Conservation (phyloP, 1,140 invertebrate genomes). For the Harlomillsia oculata region DNA sequence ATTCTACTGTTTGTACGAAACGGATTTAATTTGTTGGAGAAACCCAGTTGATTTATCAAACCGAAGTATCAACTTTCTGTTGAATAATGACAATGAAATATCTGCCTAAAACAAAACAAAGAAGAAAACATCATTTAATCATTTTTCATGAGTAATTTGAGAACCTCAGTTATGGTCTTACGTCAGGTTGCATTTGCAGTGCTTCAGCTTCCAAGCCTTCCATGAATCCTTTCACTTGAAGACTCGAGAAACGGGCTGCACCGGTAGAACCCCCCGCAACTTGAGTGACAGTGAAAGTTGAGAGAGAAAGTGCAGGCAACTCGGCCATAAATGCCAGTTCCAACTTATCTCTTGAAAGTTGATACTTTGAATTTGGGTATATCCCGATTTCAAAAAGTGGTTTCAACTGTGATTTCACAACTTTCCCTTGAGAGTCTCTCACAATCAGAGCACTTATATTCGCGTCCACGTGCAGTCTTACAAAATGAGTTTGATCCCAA, state of each 20-base stretch:
- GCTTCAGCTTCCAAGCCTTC: slow-evolving; percentile 41
- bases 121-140: neutral
- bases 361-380: slow-evolving; percentile 12
- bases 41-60: slow-evolving; percentile 50
- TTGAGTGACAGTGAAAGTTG: slow-evolving; percentile 55
- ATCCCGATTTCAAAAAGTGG: slow-evolving; percentile 28
- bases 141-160: neutral
- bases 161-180: neutral
- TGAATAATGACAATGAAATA: slow-evolving; percentile 46
- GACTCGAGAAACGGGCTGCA: slow-evolving; percentile 50
- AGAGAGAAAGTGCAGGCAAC: slow-evolving; percentile 60
- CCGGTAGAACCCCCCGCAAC: slow-evolving; percentile 33
- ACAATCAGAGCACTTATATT: slow-evolving; percentile 61
- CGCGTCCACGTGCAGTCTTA: slow-evolving; percentile 59
- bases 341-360: slow-evolving; percentile 49
- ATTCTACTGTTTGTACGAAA: slow-evolving; percentile 55
- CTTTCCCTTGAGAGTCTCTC: slow-evolving; percentile 50
- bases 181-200: slow-evolving; percentile 11
- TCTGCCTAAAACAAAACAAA: neutral
- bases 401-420: slow-evolving; percentile 44
- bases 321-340: slow-evolving; percentile 68
- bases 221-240: slow-evolving; percentile 59
- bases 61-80: neutral
- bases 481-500: slow-evolving; percentile 61
- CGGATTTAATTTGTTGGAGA: slow-evolving; percentile 67